A percentile compares a stretch with the other conserved stretches of the same genome.
Conservation (phyloP, 2,797 vertebrate genomes). For the Loriculus beryllinus region DNA sequence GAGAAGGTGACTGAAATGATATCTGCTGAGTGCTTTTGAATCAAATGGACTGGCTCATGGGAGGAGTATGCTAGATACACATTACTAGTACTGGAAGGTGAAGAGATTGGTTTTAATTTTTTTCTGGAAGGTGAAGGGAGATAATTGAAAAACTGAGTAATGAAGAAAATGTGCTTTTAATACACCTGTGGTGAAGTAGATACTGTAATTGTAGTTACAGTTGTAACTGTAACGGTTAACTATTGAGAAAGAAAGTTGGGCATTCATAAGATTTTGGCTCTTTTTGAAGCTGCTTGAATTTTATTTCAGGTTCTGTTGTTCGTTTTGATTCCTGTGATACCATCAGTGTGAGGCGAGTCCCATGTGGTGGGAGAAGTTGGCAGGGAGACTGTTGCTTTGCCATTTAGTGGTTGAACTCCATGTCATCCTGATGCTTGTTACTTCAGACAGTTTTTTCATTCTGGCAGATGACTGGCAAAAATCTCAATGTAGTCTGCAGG, state of each 20-base stretch:
- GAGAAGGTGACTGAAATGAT: neutral
- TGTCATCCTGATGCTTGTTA: neutral
- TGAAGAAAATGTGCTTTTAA: neutral
- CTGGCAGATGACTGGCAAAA: neutral
- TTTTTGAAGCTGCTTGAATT: constrained; percentile 36
- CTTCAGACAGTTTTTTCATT: neutral
- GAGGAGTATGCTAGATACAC: neutral
- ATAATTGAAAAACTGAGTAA: neutral
- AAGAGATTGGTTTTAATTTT: neutral
- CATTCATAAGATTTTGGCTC: neutral
- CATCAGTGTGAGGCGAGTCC: neutral
- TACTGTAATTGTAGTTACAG: neutral
- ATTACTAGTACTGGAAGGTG: neutral
- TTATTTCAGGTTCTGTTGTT: constrained; percentile 32
- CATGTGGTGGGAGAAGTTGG: neutral
- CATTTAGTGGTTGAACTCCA: neutral
- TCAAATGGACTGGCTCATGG: neutral
- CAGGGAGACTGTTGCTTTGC: neutral
- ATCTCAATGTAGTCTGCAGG: neutral
- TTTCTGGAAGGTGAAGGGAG: neutral
- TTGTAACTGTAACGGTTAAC: neutral
- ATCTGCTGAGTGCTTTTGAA: neutral
- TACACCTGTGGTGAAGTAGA: neutral
- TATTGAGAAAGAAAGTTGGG: neutral
- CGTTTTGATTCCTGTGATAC: neutral